A percentile compares a stretch with the other conserved stretches of the same genome.
phyloP scores from a whole-genome alignment of 1,140 invertebrate species.

The Cardiocondyla obscurior region DNA sequence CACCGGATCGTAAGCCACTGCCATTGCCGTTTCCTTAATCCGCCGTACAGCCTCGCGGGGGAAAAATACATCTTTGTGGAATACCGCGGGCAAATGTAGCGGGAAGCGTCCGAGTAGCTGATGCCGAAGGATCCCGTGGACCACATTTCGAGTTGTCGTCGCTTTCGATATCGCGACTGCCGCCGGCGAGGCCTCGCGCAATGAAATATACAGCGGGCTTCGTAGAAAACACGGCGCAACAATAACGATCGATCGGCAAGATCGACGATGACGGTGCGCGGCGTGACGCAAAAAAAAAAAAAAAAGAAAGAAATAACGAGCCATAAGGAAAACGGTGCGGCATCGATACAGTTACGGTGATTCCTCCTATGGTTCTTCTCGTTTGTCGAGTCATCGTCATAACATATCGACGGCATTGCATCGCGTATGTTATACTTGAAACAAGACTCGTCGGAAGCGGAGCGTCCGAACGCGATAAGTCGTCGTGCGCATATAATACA shows the following conservation, averaged over 20 bases:
- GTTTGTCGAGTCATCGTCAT: constrained; percentile 59
- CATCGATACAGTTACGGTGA: constrained; percentile 57
- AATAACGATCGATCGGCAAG: constrained; percentile 50
- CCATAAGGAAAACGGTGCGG: constrained; percentile 56
- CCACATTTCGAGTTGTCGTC: constrained; percentile 28
- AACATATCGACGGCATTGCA: constrained; percentile 52
- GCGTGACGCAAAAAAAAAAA: not conserved
- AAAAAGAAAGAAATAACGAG: constrained; percentile 2
- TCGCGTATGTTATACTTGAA: constrained; percentile 33
- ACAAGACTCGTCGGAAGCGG: constrained; percentile 31
- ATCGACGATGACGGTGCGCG: constrained; percentile 61
- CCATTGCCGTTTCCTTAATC: constrained; percentile 61
- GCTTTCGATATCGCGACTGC: constrained; percentile 50
- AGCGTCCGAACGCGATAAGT: constrained; percentile 16
- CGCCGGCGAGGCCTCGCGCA: not conserved
- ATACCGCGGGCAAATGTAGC: constrained; percentile 4
- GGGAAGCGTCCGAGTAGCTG: constrained; percentile 3
- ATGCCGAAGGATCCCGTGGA: constrained; percentile 43
- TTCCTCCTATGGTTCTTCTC: not conserved
- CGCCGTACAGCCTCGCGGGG: constrained; percentile 36
- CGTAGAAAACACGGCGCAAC: constrained; percentile 25
- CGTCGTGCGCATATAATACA: not conserved
- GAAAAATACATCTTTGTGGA: constrained; percentile 59
- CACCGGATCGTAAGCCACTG: constrained; percentile 30
- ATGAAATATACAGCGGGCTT: constrained; percentile 29